Evolutionary conservation across 2,888 invertebrate species (phyloP).

Genomic region (Ichneumon xanthorius): DNA sequence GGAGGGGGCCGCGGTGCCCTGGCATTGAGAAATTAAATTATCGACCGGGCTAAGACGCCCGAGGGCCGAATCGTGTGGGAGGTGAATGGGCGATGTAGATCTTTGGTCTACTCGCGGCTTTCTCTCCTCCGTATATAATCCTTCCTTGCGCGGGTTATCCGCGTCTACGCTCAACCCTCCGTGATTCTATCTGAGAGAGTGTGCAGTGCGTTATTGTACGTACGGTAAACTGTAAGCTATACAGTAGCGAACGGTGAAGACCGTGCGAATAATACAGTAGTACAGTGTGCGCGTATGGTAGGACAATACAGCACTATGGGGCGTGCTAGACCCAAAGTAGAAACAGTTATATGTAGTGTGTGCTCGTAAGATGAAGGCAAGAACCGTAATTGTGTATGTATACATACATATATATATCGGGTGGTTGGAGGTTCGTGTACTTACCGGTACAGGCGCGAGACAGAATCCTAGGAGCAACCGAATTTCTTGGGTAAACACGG

Average conservation of each 20-base stretch:
- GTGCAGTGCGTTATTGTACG: constrained; percentile 39
- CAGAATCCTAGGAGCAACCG: constrained; percentile 12
- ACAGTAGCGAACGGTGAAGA: neutral
- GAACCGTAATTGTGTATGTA: constrained; percentile 18
- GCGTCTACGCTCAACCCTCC: constrained; percentile 37
- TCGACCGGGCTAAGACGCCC: constrained; percentile 59
- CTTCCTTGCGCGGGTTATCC: constrained; percentile 29
- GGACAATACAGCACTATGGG: neutral
- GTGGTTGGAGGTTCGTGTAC: neutral
- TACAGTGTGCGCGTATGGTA: neutral
- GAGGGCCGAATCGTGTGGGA: constrained; percentile 15
- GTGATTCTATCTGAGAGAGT: constrained; percentile 33
- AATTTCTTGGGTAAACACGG: constrained; percentile 53
- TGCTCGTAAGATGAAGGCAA: constrained; percentile 24
- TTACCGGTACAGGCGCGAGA: constrained; percentile 18
- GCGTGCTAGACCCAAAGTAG: neutral
- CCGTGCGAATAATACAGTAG: constrained; percentile 29
- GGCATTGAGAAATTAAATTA: constrained; percentile 70
- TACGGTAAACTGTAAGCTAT: constrained; percentile 36
- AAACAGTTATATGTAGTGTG: constrained; percentile 11
- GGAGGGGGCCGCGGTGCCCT: constrained; percentile 17
- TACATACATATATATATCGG: neutral
- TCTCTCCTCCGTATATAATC: constrained; percentile 41
- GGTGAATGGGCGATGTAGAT: constrained; percentile 29
- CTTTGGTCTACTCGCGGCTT: constrained; percentile 47